Evolutionary conservation across 2,113 vertebrate species (phyloP), one percentile per base, ranked within the genome.

Genomic region (Furnarius figulus): DNA sequence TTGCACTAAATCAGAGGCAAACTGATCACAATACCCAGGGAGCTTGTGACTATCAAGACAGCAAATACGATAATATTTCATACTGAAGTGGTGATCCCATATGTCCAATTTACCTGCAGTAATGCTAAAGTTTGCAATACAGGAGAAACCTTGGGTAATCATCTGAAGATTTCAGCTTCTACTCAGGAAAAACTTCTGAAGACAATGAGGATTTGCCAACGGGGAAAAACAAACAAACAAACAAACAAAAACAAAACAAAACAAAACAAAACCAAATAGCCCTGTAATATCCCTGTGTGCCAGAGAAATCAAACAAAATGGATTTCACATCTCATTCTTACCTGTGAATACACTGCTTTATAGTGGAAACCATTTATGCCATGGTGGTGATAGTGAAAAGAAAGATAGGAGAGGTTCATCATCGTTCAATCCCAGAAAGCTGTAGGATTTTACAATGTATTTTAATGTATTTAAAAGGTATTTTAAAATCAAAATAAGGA

Each of bases 61-160:
- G 4, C 20, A 50, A 3, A 14, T 8, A 2, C 1, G 5, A 37
- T 3, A 50, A 28, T 10, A 59, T 8, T 31, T 11, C 9, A 3
- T 23, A 5, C 9, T 39, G 10, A 7, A 35, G 7, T 11, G 76
- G 11, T 50, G 59, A 42, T 11, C 18, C 6, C 6, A 5, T 15
- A 18, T 2, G 13, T 71, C 47, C 8, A 17, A 24, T 59, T 40
- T 78, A 14, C 23, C 42, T 78, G 17, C 22, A 77, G 14, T 11
- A 16, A 39, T 7, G 16, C 5, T 49, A 30, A 81, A 62, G 5
- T 40, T 56, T 37, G 7, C 17, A 44, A 24, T 17, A 25, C 2
- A 46, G 8, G 53, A n/a, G 35, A 75, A 67, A 31, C 13, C 10
- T 13, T 20, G 35, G 7, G 33, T 40, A 63, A 72, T 18, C 40